Base-by-base conservation (phyloP, 2,797 vertebrate genomes). In the Coilia nasus region DNA sequence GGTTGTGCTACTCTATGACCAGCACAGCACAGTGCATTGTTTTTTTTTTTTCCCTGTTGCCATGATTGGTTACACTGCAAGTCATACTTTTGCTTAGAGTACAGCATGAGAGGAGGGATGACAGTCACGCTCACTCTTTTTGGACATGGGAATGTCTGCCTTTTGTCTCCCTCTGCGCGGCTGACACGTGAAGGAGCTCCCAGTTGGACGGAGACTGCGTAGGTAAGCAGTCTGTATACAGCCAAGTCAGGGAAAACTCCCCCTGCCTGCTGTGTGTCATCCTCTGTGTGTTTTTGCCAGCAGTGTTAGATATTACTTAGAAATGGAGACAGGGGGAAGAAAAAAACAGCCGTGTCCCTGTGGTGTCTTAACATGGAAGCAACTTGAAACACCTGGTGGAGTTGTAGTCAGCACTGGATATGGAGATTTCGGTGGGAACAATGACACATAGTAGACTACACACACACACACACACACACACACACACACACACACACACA, bases 61-160 rank as follows among this genome's bases (percentile, higher is more conserved):
- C 3, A 10, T 47, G 46, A 47, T 47, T 10, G 46, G 62, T 28
- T n/a, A 71, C 25, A 62, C 59, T 62, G 10, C 23, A 67, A 67
- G 25, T 28, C 25, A 28, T n/a, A 67, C 62, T 28, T 67, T 23
- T 67, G 23, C 12, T 71, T 25, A 71, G 28, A 71, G 64, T 4
- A 25, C 23, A 71, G 6, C 31, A 75, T 75, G 31, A 19, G 35
- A 41, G 31, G 25, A 41, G 67, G 31, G 15, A 75, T 75, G 67
- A 75, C 31, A 75, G 67, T 75, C 67, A 41, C 67, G 35, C 31
- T 75, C 17, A 41, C 67, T 75, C 67, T 75, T 75, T 75, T 41
- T 35, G 67, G 35, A 75, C 67, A 75, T 41, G 3, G 15, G 17
- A 75, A 19, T 75, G 31, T 28, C 15, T 35, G 67, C 31, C 67